Conservation (phyloP, 2,797 vertebrate genomes). For the Percopsis omiscomaycus region DNA sequence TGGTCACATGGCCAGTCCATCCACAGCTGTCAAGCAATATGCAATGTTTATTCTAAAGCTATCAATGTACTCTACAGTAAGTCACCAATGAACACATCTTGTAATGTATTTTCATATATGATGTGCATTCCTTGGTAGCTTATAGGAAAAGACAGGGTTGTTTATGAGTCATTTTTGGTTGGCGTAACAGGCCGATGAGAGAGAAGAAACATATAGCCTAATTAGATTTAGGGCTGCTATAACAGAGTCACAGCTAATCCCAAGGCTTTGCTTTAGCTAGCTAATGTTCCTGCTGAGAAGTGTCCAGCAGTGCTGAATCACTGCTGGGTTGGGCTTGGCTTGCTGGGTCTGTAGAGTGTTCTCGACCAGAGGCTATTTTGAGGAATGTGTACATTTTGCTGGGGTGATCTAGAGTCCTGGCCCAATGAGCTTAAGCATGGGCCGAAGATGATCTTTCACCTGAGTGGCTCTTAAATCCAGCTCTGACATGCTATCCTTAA, state of each 20-base stretch:
- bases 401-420: conserved; percentile 47
- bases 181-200: conserved; percentile 23
- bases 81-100: too few species aligned
- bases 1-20: background rate
- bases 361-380: conserved; percentile 54
- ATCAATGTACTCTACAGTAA: too few species aligned
- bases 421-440: conserved; percentile 47
- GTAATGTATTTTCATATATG: too few species aligned
- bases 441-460: conserved; percentile 47
- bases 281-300: conserved; percentile 22
- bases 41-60: too few species aligned
- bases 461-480: conserved; percentile 56
- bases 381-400: conserved; percentile 49
- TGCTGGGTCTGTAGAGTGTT: conserved; percentile 37
- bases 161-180: background rate
- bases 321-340: conserved; percentile 43
- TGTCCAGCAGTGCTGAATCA: conserved; percentile 33
- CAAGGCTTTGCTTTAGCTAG: conserved; percentile 38
- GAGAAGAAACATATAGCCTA: conserved; percentile 42
- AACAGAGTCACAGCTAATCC: conserved; percentile 71
- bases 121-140: background rate
- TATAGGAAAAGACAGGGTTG: background rate
- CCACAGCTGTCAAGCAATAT: too few species aligned
- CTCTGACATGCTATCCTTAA: conserved; percentile 15
- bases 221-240: conserved; percentile 75